These are phyloP conservation scores for Cephus spinipes DNA, from an alignment of 2,888 invertebrate genomes.

Conservation along the genomic window DNA sequence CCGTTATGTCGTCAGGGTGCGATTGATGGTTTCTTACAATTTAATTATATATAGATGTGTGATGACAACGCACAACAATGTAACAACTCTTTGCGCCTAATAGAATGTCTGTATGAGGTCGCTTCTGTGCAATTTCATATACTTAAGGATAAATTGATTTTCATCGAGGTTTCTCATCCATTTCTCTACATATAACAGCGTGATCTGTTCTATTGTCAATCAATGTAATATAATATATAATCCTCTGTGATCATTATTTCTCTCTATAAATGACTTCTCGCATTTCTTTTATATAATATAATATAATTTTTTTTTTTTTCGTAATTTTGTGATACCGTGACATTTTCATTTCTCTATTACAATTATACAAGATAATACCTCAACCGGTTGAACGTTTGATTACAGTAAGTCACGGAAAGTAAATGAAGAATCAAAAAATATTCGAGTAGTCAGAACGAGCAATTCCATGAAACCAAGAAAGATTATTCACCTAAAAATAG, in stretches of 20 bases:
- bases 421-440: slow-evolving; percentile 12
- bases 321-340: slow-evolving; percentile 32
- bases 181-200: slow-evolving; percentile 21
- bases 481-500: slow-evolving; percentile 2
- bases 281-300: slow-evolving; percentile 19
- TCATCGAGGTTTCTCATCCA: slow-evolving; percentile 23
- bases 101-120: slow-evolving; percentile 29
- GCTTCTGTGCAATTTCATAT: slow-evolving; percentile 29
- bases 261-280: slow-evolving; percentile 10
- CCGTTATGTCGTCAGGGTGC: not conserved
- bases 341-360: slow-evolving; percentile 12
- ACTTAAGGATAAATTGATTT: slow-evolving; percentile 22
- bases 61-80: slow-evolving; percentile 30
- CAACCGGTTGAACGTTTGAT: slow-evolving; percentile 13
- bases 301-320: not conserved
- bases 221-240: slow-evolving; percentile 46
- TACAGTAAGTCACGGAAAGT: slow-evolving; percentile 17
- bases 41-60: slow-evolving; percentile 28
- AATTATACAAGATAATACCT: slow-evolving; percentile 14
- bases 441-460: slow-evolving; percentile 15
- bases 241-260: slow-evolving; percentile 22
- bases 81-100: slow-evolving; percentile 29
- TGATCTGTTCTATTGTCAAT: slow-evolving; percentile 55
- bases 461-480: slow-evolving; percentile 9
- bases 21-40: not conserved